phyloP scores from a whole-genome alignment of 1,140 invertebrate species.

The Geopemphigus sp. region DNA sequence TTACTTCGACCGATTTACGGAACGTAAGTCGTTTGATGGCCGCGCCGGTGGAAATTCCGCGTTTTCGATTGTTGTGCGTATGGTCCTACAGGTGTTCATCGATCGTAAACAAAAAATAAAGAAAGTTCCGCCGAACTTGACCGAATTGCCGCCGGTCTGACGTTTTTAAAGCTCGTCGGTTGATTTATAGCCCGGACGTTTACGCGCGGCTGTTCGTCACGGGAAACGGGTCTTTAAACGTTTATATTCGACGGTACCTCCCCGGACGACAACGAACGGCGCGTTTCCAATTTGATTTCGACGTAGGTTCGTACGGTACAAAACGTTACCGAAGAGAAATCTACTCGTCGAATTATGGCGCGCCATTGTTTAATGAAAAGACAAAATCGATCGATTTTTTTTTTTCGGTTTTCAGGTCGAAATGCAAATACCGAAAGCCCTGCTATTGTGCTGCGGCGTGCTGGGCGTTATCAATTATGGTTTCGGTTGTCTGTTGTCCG shows the following conservation, averaged over 20 bases:
- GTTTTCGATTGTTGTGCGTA: too few species aligned
- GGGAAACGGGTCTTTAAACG: background rate
- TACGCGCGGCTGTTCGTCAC: background rate
- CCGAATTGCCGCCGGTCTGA: conserved; percentile 4
- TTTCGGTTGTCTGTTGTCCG: conserved; percentile 60
- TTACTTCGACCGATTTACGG: too few species aligned
- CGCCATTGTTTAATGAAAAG: too few species aligned
- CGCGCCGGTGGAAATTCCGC: too few species aligned
- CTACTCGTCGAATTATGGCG: too few species aligned
- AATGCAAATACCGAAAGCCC: conserved; percentile 1
- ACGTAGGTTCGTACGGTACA: too few species aligned
- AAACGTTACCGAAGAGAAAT: too few species aligned
- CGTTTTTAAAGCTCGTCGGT: background rate
- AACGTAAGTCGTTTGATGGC: too few species aligned
- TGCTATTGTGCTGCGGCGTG: background rate
- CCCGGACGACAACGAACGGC: background rate
- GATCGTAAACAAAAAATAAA: background rate
- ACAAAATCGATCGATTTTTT: background rate
- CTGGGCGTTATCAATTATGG: background rate
- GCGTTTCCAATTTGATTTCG: background rate
- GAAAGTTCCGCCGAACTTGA: conserved; percentile 17
- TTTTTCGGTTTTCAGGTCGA: conserved; percentile 7
- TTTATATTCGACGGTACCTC: background rate
- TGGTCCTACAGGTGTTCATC: conserved; percentile 22
- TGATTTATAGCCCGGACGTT: background rate